phyloP scores from a whole-genome alignment of 2,113 vertebrate species.

The Ptilonorhynchus violaceus region DNA sequence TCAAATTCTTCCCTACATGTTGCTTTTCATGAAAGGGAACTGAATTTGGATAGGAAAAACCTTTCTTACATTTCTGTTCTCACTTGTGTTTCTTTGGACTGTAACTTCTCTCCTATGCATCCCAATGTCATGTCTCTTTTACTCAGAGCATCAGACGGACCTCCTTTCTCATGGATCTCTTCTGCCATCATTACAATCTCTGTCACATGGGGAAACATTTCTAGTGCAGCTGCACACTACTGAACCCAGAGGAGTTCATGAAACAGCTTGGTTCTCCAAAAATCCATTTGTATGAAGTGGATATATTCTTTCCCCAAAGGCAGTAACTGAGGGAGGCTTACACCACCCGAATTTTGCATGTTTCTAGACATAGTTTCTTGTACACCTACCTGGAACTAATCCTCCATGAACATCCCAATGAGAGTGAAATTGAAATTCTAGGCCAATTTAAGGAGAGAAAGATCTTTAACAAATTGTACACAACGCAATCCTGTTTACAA shows the following conservation, averaged over 20 bases:
- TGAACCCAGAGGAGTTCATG: neutral
- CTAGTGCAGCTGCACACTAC: neutral
- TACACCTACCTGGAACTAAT: neutral
- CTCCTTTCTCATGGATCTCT: neutral
- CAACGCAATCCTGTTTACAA: neutral
- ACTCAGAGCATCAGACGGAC: neutral
- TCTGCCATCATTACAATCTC: neutral
- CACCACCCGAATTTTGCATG: neutral
- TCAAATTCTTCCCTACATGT: neutral
- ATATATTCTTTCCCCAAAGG: neutral
- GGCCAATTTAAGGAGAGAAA: neutral
- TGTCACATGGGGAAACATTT: neutral
- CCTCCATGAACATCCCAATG: neutral
- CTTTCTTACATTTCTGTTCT: neutral
- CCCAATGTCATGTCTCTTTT: neutral
- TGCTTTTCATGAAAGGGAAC: neutral
- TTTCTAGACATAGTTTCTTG: rapidly evolving
- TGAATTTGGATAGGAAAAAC: neutral
- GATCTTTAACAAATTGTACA: neutral
- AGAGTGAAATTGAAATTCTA: neutral
- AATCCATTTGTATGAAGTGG: rapidly evolving
- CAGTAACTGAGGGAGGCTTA: neutral
- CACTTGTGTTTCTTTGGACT: neutral
- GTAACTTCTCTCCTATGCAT: neutral
- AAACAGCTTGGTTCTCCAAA: neutral